Evolutionary conservation across 2,888 invertebrate species (phyloP), one percentile per base, ranked within the genome.

Genomic region (Diabrotica balteata): DNA sequence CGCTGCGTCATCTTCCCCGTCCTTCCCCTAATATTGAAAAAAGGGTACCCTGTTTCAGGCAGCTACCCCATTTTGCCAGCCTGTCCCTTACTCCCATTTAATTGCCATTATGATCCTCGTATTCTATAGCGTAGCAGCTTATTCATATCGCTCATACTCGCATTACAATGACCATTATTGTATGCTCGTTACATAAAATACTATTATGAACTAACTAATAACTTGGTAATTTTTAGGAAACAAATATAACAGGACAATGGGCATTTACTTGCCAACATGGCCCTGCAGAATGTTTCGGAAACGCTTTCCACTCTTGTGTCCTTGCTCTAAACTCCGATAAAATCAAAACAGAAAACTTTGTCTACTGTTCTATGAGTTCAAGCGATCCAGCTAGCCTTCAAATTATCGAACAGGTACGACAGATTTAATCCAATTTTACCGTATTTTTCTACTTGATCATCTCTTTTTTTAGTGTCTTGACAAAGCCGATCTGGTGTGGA

Each of bases 261-360:
- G 57, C 9, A 47, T 64, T 62, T 11, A 61, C 50, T 5, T 78
- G 78, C 57, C 77, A 78, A 72, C 78, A 78, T 69, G 78, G 78
- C 7, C 52, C 79, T 0, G 61, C 72, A 0, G 88, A 88, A 78
- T 88, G 88, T 75, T 75, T 76, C 6, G 87, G 86, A 10, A 88
- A 88, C 76, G 83, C 83, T 73, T 81, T 85, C 7, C 87, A 88
- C 72, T 84, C 86, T 2, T 88, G 88, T 70, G 86, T 83, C 2
- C 76, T 87, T 8, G 60, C 69, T 45, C 61, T 62, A 6, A 54
- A 69, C 52, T 32, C 72, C 5, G n/a, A 44, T 1, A 64, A 69
- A 44, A 73, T 58, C 8, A 69, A 74, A 60, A 66, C 71, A 43
- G 57, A 76, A 4, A 74, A 78, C 7, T 83, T 86, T 66, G 79